These are phyloP conservation scores for Hemitrygon akajei DNA, from an alignment of 2,797 vertebrate genomes.

Conservation along the genomic window DNA sequence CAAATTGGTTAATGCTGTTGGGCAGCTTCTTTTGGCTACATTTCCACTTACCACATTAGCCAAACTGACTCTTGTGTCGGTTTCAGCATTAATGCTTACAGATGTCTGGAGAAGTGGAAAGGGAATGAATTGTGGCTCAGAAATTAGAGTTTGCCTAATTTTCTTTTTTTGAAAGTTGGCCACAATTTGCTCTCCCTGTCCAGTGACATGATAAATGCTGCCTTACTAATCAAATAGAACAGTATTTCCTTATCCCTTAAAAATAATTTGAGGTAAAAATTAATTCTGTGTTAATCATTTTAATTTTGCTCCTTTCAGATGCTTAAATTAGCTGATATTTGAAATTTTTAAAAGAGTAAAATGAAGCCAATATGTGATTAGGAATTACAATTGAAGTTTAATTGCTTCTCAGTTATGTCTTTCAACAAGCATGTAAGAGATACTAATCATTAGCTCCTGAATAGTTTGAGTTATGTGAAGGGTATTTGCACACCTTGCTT, in stretches of 20 bases:
- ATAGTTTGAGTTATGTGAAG: constrained; percentile 1
- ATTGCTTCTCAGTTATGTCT: background rate
- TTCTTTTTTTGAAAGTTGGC: constrained; percentile 26
- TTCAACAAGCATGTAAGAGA: background rate
- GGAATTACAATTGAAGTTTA: background rate
- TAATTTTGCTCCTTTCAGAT: background rate
- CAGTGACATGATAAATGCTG: constrained; percentile 6
- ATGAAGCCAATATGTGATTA: background rate
- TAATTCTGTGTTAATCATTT: background rate
- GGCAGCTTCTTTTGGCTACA: constrained; percentile 20
- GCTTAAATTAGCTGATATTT: background rate
- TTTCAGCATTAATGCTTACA: constrained; percentile 33
- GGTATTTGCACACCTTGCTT: background rate
- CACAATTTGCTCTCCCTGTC: background rate
- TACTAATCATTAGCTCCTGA: background rate
- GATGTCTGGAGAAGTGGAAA: constrained; percentile 22
- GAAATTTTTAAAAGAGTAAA: background rate
- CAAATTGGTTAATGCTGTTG: constrained; percentile 32
- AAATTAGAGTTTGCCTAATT: constrained; percentile 32
- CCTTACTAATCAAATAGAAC: background rate
- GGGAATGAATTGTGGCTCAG: background rate
- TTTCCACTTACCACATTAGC: constrained; percentile 31
- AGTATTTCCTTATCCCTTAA: background rate
- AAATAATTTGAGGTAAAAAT: background rate
- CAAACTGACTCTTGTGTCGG: constrained; percentile 22